phyloP scores from a whole-genome alignment of 2,113 vertebrate genomes.

The Verasper variegatus region DNA sequence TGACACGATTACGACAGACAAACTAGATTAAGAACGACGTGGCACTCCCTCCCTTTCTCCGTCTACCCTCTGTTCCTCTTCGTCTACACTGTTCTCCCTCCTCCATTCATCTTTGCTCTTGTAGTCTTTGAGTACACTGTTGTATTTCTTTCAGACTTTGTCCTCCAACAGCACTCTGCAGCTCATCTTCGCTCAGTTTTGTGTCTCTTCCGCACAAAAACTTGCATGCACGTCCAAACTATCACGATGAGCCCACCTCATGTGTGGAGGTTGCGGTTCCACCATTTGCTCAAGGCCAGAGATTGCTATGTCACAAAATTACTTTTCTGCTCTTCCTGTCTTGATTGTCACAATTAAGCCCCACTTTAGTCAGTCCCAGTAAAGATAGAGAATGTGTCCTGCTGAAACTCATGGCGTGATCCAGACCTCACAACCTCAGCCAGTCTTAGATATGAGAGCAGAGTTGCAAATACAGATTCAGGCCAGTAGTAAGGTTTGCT shows the following conservation, averaged over 20 bases:
- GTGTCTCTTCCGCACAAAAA: constrained; percentile 3
- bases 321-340: background rate
- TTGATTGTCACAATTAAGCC: background rate
- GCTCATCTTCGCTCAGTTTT: constrained; percentile 22
- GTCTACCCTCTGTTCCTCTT: constrained; percentile 71
- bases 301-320: background rate
- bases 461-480: no score
- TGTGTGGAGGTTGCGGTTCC: background rate
- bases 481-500: no score
- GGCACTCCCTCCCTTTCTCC: constrained; percentile 72
- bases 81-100: constrained; percentile 53
- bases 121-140: constrained; percentile 47
- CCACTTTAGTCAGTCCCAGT: no score
- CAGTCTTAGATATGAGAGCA: no score
- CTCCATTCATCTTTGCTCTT: constrained; percentile 62
- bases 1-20: constrained; percentile 86
- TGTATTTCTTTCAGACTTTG: constrained; percentile 50
- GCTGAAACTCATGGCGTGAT: background rate
- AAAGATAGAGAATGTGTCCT: background rate
- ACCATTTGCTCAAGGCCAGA: no score
- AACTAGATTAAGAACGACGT: constrained; percentile 86
- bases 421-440: background rate
- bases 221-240: background rate
- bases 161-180: constrained; percentile 34
- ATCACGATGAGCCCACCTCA: background rate